Base-by-base conservation (phyloP, 1,140 invertebrate genomes). In the Leptinotarsa defecta region DNA sequence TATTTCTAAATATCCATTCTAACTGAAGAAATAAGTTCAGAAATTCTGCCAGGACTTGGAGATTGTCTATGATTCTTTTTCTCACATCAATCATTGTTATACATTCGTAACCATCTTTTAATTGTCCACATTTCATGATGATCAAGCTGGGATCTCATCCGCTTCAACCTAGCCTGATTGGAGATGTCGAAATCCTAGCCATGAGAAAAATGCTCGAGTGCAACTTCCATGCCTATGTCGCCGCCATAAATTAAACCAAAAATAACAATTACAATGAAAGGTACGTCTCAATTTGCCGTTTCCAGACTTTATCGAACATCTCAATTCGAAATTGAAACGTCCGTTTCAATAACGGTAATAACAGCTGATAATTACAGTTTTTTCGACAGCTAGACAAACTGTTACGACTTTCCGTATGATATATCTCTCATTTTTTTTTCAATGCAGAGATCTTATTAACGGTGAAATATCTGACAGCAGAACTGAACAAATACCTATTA, bases 321-420 rank as follows among this genome's bases (percentile, higher is more conserved):
- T 57, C 52, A 57, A 57, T 57, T 5, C 52, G 6, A 57, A 57
- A 57, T 57, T 57, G 52, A 57, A 57, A 57, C 52, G 52, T 57
- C 52, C 52, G n/a, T 57, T 57, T 57, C 52, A 57, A 57, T 57
- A 57, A 57, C 52, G 52, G 52, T 57, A 57, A 43, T 57, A 57
- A 57, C n/a, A 15, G 52, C 15, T 19, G 52, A 57, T 57, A 57
- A 57, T 57, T 57, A 57, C 52, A 57, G 52, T 57, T 57, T 57
- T 57, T 57, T 57, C 52, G 52, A 57, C 52, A 57, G 52, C 52
- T 57, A 57, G 52, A 57, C 52, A 57, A 57, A 57, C 52, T 57
- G 52, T 57, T 57, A 17, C 52, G 52, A 57, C 52, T 57, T 17
- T 57, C 3, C 52, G 52, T 13, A 57, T 57, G 52, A 57, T 57